phyloP scores from a whole-genome alignment of 2,113 vertebrate species.

The Fregetta grallaria region DNA sequence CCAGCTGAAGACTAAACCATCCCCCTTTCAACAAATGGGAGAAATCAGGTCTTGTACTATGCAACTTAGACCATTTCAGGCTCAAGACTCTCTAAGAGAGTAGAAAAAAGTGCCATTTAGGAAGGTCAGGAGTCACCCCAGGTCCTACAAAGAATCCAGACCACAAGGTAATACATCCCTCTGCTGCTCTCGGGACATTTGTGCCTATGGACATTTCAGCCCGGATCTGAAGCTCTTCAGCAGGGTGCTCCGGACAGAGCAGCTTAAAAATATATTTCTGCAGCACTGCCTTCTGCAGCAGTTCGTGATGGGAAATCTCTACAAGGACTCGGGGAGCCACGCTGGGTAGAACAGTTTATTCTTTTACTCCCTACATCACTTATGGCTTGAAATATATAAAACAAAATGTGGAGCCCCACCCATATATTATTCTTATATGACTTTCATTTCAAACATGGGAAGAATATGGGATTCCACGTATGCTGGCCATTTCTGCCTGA shows the following conservation, averaged over 20 bases:
- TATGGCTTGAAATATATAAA: not conserved
- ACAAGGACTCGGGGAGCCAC: not conserved
- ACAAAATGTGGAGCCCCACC: not conserved
- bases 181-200: not conserved
- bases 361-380: not conserved
- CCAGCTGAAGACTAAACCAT: not conserved
- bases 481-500: not conserved
- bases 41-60: not conserved
- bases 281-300: not conserved
- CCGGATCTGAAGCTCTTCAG: not conserved
- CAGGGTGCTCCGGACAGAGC: not conserved
- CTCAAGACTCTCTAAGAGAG: not conserved
- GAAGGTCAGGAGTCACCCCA: not conserved
- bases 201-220: not conserved
- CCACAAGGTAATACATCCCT: too few species aligned
- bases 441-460: not conserved
- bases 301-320: not conserved
- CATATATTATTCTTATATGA: not conserved
- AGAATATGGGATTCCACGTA: not conserved
- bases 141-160: not conserved
- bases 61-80: not conserved
- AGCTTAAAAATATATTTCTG: not conserved
- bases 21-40: not conserved
- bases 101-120: not conserved
- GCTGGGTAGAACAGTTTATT: not conserved